Base-by-base conservation (phyloP, 2,888 invertebrate genomes). In the Drosophila rellima region DNA sequence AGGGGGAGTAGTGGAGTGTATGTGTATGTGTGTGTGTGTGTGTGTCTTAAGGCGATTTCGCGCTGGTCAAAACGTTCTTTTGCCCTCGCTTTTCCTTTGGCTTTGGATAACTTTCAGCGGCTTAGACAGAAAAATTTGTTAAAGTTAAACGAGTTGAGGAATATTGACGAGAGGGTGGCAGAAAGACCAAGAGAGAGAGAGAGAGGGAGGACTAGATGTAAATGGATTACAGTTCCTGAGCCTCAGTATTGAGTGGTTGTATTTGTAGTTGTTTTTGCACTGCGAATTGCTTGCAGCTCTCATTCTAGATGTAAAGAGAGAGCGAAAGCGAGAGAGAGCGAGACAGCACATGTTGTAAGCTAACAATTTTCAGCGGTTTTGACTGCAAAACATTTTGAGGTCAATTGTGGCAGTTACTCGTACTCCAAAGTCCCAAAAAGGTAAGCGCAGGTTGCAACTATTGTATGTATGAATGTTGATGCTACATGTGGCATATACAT, bases 61-160 rank as follows among this genome's bases (percentile, higher is more conserved):
- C 11, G 35, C 39, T 40, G 29, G 31, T 39, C 45, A 44, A 29
- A 35, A 33, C 17, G 13, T 40, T 23, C 8, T 10, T 8, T 26
- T 31, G n/a, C n/a, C n/a, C 35, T 33, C 15, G 23, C 31, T 48
- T 29, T 17, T 13, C 15, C 33, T 31, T 13, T n/a, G 10, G 40
- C 31, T 54, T 57, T 66, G 45, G 61, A 59, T 42, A 74, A 78
- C 79, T 70, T 84, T 67, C 66, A 39, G 79, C 64, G 82, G 85
- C 84, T 84, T 81, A 70, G 67, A 67, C 50, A 39, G 59, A 62
- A 55, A 81, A 80, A 80, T 80, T 81, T 84, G 75, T 51, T 52
- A 70, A 78, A 84, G 59, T 78, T 75, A 60, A 78, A 68, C 84
- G 67, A 81, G 82, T 78, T 84, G 79, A 66, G 75, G 39, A 64